These are phyloP conservation scores for Morpho achilles DNA, from an alignment of 2,888 invertebrate genomes.

Conservation along the genomic window DNA sequence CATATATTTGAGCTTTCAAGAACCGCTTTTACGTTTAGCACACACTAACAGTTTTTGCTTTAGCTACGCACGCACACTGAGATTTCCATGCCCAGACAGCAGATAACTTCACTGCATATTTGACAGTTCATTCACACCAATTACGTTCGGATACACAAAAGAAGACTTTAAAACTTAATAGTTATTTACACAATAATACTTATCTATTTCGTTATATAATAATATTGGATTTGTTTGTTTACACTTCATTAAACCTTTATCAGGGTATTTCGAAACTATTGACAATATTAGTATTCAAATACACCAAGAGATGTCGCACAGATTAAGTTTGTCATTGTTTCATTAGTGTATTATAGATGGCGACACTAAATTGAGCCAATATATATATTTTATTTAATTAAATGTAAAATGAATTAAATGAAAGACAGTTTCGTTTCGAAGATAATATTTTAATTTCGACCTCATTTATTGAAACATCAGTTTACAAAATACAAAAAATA, in stretches of 20 bases:
- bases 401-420: no score
- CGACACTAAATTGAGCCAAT: background rate
- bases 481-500: no score
- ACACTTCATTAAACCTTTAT: no score
- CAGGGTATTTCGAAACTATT: background rate
- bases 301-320: conserved; percentile 11
- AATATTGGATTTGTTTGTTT: no score
- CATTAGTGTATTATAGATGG: background rate
- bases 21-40: conserved; percentile 51
- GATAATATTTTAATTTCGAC: no score
- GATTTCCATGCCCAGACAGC: conserved; percentile 48
- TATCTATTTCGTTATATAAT: no score
- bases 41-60: conserved; percentile 40
- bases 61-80: conserved; percentile 39
- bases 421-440: no score
- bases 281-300: background rate
- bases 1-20: conserved; percentile 40
- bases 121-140: conserved; percentile 70
- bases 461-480: no score
- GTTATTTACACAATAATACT: background rate
- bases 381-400: no score
- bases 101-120: conserved; percentile 64
- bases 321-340: background rate
- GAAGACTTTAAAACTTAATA: no score
- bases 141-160: conserved; percentile 36